phyloP scores from a whole-genome alignment of 2,888 invertebrate genomes.

The Drosophila nr. fundita region DNA sequence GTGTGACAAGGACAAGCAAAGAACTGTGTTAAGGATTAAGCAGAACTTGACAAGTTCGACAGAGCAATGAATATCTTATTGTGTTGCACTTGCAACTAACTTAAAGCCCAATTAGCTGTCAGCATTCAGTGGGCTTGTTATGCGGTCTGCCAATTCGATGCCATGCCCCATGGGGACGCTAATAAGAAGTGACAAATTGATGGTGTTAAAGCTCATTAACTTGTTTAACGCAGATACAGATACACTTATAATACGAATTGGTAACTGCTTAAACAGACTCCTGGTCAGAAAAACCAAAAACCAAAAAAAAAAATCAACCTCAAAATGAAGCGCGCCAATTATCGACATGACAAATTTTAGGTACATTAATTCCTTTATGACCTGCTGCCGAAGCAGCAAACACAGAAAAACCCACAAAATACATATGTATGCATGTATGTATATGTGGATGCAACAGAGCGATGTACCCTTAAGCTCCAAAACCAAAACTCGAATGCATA shows the following conservation, averaged over 20 bases:
- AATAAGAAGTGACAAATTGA: slow-evolving; percentile 84
- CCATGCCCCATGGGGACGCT: slow-evolving; percentile 64
- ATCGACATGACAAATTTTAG: slow-evolving; percentile 81
- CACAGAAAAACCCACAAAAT: slow-evolving; percentile 64
- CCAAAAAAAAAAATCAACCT: slow-evolving; percentile 52
- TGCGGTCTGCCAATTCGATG: slow-evolving; percentile 10
- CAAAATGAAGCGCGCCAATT: slow-evolving; percentile 80
- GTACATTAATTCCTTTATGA: slow-evolving; percentile 53
- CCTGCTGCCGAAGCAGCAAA: slow-evolving; percentile 24
- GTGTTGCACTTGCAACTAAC: slow-evolving; percentile 28
- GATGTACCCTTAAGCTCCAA: slow-evolving; percentile 41
- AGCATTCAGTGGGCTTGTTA: slow-evolving; percentile 22
- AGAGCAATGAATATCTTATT: slow-evolving; percentile 17
- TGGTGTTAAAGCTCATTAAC: slow-evolving; percentile 83
- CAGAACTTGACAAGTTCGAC: not conserved
- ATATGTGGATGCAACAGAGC: slow-evolving; percentile 25
- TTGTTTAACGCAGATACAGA: slow-evolving; percentile 63
- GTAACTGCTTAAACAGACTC: slow-evolving; percentile 34
- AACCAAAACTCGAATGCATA: slow-evolving; percentile 60
- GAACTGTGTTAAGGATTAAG: not conserved
- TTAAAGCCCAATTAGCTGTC: slow-evolving; percentile 39
- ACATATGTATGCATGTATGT: not conserved
- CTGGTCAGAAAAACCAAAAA: slow-evolving; percentile 38
- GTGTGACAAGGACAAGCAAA: not conserved
- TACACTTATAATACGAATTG: slow-evolving; percentile 26